Evolutionary conservation across 2,888 invertebrate genomes (phyloP).

Genomic region (Brassicogethes aeneus): DNA sequence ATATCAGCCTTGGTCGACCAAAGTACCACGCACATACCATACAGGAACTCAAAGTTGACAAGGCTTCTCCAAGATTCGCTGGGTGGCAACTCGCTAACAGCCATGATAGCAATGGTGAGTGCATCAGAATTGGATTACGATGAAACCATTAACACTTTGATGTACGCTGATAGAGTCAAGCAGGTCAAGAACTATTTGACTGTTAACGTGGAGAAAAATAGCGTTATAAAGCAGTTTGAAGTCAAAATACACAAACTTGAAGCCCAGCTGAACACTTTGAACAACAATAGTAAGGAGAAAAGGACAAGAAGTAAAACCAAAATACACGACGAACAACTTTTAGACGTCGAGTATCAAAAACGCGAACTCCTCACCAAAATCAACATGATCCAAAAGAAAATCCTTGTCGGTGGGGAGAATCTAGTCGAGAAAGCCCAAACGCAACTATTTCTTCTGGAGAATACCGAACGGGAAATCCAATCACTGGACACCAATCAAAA

Average conservation of each 20-base stretch:
- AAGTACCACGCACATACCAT: conserved; percentile 90
- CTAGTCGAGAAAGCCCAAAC: conserved; percentile 88
- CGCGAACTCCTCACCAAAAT: conserved; percentile 49
- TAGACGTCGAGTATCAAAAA: conserved; percentile 43
- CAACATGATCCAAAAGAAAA: conserved; percentile 73
- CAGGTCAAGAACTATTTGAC: conserved; percentile 89
- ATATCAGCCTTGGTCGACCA: conserved; percentile 95
- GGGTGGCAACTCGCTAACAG: conserved; percentile 87
- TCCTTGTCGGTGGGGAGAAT: conserved; percentile 94
- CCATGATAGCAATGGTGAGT: conserved; percentile 90
- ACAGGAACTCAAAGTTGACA: conserved; percentile 93
- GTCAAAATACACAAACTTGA: conserved; percentile 56
- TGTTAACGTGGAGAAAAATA: conserved; percentile 89
- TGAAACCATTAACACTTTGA: conserved; percentile 86
- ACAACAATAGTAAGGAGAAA: conserved; percentile 45
- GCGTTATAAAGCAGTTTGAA: conserved; percentile 83
- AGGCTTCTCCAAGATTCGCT: conserved; percentile 90
- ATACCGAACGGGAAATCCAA: conserved; percentile 70
- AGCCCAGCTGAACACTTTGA: conserved; percentile 66
- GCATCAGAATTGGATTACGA: conserved; percentile 89
- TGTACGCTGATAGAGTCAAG: conserved; percentile 94
- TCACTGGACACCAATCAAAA: conserved; percentile 65
- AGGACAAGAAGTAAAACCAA: conserved; percentile 56
- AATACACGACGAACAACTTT: conserved; percentile 32
- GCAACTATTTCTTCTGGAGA: conserved; percentile 76